phyloP scores from a whole-genome alignment of 2,797 vertebrate genomes.

The Myotis myotis region DNA sequence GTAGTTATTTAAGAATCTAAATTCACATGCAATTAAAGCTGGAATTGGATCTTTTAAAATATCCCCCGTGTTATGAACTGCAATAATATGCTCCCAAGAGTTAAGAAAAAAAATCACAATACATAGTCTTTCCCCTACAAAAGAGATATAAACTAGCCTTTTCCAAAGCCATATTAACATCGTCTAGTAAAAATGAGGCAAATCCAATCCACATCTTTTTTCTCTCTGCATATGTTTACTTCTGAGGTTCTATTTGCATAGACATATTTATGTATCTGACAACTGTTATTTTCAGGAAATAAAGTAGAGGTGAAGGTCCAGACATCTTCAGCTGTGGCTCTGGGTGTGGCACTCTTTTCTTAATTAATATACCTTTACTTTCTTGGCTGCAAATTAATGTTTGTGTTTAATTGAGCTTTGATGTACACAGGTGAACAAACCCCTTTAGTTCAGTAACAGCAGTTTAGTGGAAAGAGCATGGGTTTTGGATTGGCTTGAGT shows the following conservation, averaged over 20 bases:
- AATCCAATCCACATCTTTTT: background rate
- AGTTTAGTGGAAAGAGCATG: background rate
- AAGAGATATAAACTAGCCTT: background rate
- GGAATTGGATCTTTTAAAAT: background rate
- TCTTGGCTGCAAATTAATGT: background rate
- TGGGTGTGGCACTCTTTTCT: background rate
- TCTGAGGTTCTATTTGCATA: conserved; percentile 79
- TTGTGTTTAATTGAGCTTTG: background rate
- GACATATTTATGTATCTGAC: conserved; percentile 80
- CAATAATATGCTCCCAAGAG: background rate
- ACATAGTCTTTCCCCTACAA: background rate
- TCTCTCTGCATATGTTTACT: conserved; percentile 77
- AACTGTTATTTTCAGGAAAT: conserved; percentile 85
- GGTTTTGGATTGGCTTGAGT: background rate
- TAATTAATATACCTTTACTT: background rate
- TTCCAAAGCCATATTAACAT: background rate
- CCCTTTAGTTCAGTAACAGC: background rate
- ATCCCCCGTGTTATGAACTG: background rate
- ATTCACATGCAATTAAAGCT: background rate
- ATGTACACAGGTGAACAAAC: background rate
- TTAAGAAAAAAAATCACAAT: background rate
- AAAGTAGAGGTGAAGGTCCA: conserved; percentile 82
- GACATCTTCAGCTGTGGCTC: conserved; percentile 78
- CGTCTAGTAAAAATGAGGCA: background rate
- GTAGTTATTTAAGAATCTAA: background rate